Percentiles rank a stretch among this genome's conserved stretches.
These are phyloP conservation scores for Drosophila pseudoananassae DNA, from an alignment of 1,140 invertebrate species.

Conservation along the genomic window DNA sequence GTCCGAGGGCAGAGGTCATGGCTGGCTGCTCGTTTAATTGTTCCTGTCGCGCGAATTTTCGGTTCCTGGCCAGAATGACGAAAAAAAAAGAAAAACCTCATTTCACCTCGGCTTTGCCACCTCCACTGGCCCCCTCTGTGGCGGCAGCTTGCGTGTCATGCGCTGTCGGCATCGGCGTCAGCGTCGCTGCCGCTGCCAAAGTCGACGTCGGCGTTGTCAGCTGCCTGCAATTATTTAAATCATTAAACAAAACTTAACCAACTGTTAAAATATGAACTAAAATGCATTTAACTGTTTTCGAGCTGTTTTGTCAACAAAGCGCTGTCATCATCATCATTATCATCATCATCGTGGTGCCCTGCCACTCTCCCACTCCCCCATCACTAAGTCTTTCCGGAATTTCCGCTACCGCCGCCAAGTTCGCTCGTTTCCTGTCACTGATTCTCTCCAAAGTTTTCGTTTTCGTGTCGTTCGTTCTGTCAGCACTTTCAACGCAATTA, in stretches of 20 bases:
- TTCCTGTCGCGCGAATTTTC: slow-evolving; percentile 75
- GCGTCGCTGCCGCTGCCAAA: slow-evolving; percentile 5
- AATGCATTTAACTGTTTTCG: slow-evolving; percentile 80
- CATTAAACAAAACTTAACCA: slow-evolving; percentile 81
- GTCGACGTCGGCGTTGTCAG: slow-evolving; percentile 24
- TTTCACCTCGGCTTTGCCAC: slow-evolving; percentile 20
- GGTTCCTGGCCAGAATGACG: slow-evolving; percentile 46
- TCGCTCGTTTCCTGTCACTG: slow-evolving; percentile 41
- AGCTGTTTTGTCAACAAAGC: slow-evolving; percentile 78
- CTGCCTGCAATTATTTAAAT: slow-evolving; percentile 75
- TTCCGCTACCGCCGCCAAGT: slow-evolving; percentile 17
- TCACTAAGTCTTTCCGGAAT: neutral
- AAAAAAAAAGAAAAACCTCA: slow-evolving; percentile 27
- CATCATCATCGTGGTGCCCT: slow-evolving; percentile 12
- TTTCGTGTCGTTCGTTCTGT: slow-evolving; percentile 65
- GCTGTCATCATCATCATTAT: slow-evolving; percentile 72
- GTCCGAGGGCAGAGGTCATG: slow-evolving; percentile 43
- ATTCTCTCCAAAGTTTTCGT: slow-evolving; percentile 29
- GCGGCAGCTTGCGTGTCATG: slow-evolving; percentile 45
- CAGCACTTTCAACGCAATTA: slow-evolving; percentile 77
- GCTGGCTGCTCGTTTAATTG: slow-evolving; percentile 74
- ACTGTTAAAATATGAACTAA: slow-evolving; percentile 82
- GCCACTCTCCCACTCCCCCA: slow-evolving; percentile 10
- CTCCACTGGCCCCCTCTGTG: neutral
- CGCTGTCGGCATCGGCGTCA: slow-evolving; percentile 6